Percentiles rank a stretch among this genome's conserved stretches.
phyloP scores from a whole-genome alignment of 2,797 vertebrate species.

The Hydrocynus forskahlii region DNA sequence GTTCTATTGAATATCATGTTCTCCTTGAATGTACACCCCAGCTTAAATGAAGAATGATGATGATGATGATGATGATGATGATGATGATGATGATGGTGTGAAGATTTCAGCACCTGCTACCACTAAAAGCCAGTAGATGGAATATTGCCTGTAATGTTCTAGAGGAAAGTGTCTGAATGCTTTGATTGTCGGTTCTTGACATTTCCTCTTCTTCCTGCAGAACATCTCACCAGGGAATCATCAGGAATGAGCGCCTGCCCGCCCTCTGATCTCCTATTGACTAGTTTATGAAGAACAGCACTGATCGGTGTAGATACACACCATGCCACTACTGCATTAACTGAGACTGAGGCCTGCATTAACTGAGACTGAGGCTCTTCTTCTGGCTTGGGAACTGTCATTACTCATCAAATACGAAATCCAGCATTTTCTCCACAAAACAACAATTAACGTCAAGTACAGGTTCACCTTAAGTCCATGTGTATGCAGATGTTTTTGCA shows the following conservation, averaged over 20 bases:
- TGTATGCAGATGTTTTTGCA: too few species aligned
- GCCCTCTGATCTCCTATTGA: constrained; percentile 47
- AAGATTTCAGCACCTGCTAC: constrained; percentile 12
- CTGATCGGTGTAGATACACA: constrained; percentile 30
- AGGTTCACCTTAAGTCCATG: too few species aligned
- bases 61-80: too few species aligned
- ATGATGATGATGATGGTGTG: too few species aligned
- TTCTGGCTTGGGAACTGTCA: too few species aligned
- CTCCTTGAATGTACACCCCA: too few species aligned
- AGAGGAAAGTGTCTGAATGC: constrained; percentile 28
- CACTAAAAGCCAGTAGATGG: neutral
- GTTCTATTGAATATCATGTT: too few species aligned
- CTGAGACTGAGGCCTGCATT: constrained; percentile 27
- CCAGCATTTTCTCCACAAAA: too few species aligned
- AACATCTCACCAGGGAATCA: constrained; percentile 41
- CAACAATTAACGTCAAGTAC: too few species aligned
- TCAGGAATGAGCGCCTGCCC: constrained; percentile 37
- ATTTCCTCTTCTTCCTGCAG: constrained; percentile 33
- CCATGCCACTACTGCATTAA: constrained; percentile 9
- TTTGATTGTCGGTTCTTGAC: constrained; percentile 38
- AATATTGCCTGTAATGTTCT: neutral
- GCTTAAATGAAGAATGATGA: too few species aligned
- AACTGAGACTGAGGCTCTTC: too few species aligned
- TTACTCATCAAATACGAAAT: too few species aligned
- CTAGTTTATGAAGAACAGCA: constrained; percentile 47